Conservation (phyloP, 2,113 vertebrate genomes). For the Pseudonaja textilis region DNA sequence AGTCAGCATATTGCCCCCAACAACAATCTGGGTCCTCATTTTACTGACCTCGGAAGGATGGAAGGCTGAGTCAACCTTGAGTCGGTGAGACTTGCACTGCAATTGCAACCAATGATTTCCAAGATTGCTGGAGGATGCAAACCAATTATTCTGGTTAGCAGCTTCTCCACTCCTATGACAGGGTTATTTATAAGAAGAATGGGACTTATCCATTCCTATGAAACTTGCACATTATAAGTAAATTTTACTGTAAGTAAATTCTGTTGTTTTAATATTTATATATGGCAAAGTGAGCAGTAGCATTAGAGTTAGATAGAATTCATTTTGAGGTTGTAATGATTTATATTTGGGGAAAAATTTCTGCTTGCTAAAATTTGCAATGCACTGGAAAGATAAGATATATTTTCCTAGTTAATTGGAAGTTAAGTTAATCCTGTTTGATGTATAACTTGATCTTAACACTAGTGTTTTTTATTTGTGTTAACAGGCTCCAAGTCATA, state of each 20-base stretch:
- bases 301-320: background rate
- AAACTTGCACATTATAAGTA: background rate
- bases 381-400: fast-evolving
- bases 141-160: background rate
- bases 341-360: background rate
- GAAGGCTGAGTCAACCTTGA: too few species aligned
- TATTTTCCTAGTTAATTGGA: background rate
- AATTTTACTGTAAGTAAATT: background rate
- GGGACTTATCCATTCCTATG: background rate
- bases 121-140: background rate
- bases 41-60: too few species aligned
- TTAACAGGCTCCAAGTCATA: constrained; percentile 90
- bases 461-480: constrained; percentile 34
- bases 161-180: background rate
- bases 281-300: background rate
- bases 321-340: background rate
- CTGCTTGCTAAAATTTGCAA: background rate
- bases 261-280: background rate
- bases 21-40: too few species aligned
- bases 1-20: too few species aligned
- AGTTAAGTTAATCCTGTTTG: background rate
- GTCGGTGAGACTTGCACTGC: background rate
- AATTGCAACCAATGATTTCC: background rate
- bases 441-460: background rate
- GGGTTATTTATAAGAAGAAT: background rate